Conservation (phyloP, 2,113 vertebrate species). For the Dryoscopus gambensis region DNA sequence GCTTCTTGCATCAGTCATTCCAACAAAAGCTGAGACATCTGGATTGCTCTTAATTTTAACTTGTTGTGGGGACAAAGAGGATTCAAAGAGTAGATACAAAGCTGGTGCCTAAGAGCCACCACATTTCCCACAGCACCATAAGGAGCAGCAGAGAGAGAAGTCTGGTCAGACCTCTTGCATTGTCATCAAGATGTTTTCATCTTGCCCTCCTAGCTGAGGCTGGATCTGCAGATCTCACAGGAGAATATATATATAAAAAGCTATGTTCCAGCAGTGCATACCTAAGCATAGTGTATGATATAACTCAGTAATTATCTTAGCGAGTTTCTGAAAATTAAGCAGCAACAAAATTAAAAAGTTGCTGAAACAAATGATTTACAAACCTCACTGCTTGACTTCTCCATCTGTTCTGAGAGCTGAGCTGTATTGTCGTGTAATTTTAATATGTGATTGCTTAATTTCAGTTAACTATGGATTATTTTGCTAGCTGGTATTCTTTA, state of each 20-base stretch:
- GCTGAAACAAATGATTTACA: not conserved
- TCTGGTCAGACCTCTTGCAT: not conserved
- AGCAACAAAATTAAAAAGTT: conserved; percentile 15
- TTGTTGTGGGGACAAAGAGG: not conserved
- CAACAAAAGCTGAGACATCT: not conserved
- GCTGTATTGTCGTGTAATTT: not conserved
- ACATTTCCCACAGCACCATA: not conserved
- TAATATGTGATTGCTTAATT: conserved; percentile 36
- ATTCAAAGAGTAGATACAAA: not conserved
- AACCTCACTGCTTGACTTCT: not conserved
- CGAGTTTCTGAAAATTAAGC: conserved; percentile 40
- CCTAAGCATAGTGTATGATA: not conserved
- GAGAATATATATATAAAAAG: conserved; percentile 14
- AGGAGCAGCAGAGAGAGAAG: not conserved
- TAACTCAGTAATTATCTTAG: conserved; percentile 2
- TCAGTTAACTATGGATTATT: conserved; percentile 8
- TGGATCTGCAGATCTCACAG: not conserved
- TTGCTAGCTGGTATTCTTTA: conserved; percentile 23
- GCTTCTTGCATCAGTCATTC: not conserved
- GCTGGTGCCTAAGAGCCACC: not conserved
- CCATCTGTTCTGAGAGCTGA: conserved; percentile 41
- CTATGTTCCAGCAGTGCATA: conserved; percentile 39
- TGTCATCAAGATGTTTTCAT: not conserved
- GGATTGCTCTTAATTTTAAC: not conserved
- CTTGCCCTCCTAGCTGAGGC: not conserved